A percentile compares a stretch with the other conserved stretches of the same genome.
Evolutionary conservation across 2,888 invertebrate genomes (phyloP).

Genomic region (Tetragnatha montana): DNA sequence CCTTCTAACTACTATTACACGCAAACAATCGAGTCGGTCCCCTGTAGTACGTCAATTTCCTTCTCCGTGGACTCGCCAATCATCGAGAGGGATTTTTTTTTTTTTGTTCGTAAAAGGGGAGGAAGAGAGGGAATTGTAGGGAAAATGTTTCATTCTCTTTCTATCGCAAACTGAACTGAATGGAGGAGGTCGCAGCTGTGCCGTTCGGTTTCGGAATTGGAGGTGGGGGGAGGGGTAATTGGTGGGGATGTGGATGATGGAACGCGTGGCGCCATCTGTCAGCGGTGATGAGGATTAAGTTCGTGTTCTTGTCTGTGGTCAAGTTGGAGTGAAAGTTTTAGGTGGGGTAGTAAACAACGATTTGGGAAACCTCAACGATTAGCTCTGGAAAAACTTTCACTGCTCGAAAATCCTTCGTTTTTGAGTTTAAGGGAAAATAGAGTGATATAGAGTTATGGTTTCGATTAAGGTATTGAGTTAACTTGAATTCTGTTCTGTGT

Average conservation of each 20-base stretch:
- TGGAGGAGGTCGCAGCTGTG: conserved; percentile 55
- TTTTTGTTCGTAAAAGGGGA: neutral
- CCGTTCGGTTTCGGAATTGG: neutral
- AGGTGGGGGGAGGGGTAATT: conserved; percentile 44
- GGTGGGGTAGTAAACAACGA: too few species aligned
- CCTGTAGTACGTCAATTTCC: conserved; percentile 61
- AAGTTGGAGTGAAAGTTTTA: too few species aligned
- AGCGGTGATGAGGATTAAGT: neutral
- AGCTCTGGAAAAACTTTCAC: too few species aligned
- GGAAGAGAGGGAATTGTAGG: neutral
- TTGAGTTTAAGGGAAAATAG: too few species aligned
- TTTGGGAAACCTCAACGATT: too few species aligned
- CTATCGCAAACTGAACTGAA: conserved; percentile 41
- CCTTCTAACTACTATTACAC: conserved; percentile 50
- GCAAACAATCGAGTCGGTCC: conserved; percentile 65
- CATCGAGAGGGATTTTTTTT: conserved; percentile 27
- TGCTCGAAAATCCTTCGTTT: too few species aligned
- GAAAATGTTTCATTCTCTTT: conserved; percentile 55
- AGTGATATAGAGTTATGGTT: too few species aligned
- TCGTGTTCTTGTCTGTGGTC: neutral
- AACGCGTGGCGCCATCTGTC: conserved; percentile 61
- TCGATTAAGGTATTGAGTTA: too few species aligned
- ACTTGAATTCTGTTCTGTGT: too few species aligned
- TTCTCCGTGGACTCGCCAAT: conserved; percentile 47
- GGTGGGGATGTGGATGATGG: conserved; percentile 1